These are phyloP conservation scores for Hydractinia echinata DNA, from an alignment of 30 jellyfish, hydroid and myxozoan genomes.

Conservation along the genomic window DNA sequence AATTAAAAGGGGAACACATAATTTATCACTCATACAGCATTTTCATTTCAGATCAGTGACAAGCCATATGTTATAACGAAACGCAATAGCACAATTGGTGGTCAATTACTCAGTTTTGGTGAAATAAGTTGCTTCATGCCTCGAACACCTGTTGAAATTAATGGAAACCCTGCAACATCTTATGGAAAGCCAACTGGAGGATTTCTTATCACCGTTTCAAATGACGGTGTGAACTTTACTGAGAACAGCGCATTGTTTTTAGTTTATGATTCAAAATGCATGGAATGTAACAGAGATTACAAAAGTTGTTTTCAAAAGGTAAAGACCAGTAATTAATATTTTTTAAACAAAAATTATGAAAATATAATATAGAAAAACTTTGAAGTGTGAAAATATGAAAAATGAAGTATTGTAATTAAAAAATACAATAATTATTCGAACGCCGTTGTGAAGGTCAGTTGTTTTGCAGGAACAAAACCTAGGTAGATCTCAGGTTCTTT, in stretches of 20 bases:
- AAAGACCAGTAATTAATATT: too few relatives aligned
- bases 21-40: too few relatives aligned
- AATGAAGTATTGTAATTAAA: too few relatives aligned
- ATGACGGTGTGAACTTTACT: conserved; percentile 49
- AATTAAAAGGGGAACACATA: too few relatives aligned
- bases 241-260: conserved; percentile 33
- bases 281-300: conserved; percentile 46
- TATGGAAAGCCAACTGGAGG: conserved; percentile 71
- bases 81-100: conserved; percentile 17
- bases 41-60: conserved; percentile 19
- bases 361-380: too few relatives aligned
- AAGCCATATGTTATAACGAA: conserved; percentile 22
- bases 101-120: conserved; percentile 64
- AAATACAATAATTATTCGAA: too few relatives aligned
- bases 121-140: conserved; percentile 65
- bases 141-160: conserved; percentile 32
- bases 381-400: too few relatives aligned
- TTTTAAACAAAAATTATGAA: too few relatives aligned
- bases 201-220: conserved; percentile 50
- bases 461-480: too few relatives aligned
- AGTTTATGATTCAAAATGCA: conserved; percentile 77
- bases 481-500: neutral
- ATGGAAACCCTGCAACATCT: conserved; percentile 9
- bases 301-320: conserved; percentile 56
- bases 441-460: too few relatives aligned